Evolutionary conservation across 1,140 invertebrate genomes (phyloP), one percentile per base, ranked within the genome.

Genomic region (Homarus americanus): DNA sequence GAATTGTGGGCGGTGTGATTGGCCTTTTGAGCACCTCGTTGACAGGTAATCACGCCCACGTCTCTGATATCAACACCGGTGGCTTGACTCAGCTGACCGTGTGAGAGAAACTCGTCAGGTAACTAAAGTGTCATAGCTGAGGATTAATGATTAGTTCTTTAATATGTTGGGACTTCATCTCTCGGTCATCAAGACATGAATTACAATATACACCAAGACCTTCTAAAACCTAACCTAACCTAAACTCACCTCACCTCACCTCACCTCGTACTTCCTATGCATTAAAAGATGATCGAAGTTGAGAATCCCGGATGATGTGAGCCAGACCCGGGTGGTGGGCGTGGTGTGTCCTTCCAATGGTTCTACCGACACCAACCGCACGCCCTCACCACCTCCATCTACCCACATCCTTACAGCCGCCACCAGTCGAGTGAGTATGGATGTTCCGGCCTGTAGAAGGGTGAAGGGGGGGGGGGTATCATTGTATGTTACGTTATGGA

Each of bases 21-120:
- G 28, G 40, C 44, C 0, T 12, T 24, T 24, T 40, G 41, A 2
- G 15, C 34, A 10, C 32, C 41, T 4, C 38, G 38, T 41, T 85
- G 53, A 32, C 83, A 85, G 10, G 40, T 85, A 4, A 63, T 40
- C 69, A 75, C 69, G 28, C 83, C 83, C 24, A 85, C 83, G 12
- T 72, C 66, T 10, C 12, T 44, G 15, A 85, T 73, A 36, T 34
- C 44, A 2, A 85, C 83, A 9, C 83, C 83, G 34, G 49, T 15
- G 58, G 44, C 69, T n/a, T 75, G 40, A 15, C 72, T 75, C 69
- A 85, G 69, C 83, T 85, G 69, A 36, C 7, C 24, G n/a, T n/a
- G n/a, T n/a, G n/a, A n/a, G n/a, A n/a, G n/a, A n/a, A n/a, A n/a
- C n/a, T n/a, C n/a, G n/a, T n/a, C n/a, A n/a, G n/a, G n/a, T n/a